Evolutionary conservation across 2,797 vertebrate species (phyloP), one percentile per base, ranked within the genome.

Genomic region (Pteronotus mesoamericanus): DNA sequence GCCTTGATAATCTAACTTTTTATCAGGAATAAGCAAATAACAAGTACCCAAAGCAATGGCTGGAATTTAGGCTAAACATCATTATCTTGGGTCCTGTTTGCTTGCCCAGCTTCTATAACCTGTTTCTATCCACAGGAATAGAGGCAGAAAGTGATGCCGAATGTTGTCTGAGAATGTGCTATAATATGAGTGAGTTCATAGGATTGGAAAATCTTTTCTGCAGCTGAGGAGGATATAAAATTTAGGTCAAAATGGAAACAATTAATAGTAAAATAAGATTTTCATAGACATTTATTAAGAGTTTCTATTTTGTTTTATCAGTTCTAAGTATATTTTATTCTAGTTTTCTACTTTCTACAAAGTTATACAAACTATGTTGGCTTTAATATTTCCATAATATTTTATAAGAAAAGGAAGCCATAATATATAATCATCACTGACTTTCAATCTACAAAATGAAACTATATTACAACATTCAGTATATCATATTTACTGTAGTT

Each of bases 31-130:
- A 80, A 86, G 53, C 42, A 91, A 91, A 94, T 61, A 87, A 46
- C 5, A 83, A 88, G 6, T 29, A 64, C 32, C 32, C 42, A 72
- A 86, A 96, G 55, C 69, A 86, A 72, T 74, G 91, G 14, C 57
- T 89, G 46, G 39, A 86, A 74, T 79, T 95, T 74, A 95, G 87
- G 64, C 79, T 77, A 89, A 91, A 89, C 82, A 89, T 91, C 55
- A 57, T 66, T 44, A 32, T 9, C 22, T 44, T 29, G 55, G 1
- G 14, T 29, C 19, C 74, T 79, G 26, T 46, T 37, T 48, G 48
- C 18, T 53, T 74, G 15, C 42, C 34, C 37, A 78, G 61, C 72
- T 84, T 77, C 69, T 75, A 4, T n/a, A 59, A 74, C 37, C 11
- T 89, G 87, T 44, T 79, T 89, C 18, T 78, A 9, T n/a, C 12